Base-by-base conservation (phyloP, 1,140 invertebrate genomes). In the Aricia agestis region DNA sequence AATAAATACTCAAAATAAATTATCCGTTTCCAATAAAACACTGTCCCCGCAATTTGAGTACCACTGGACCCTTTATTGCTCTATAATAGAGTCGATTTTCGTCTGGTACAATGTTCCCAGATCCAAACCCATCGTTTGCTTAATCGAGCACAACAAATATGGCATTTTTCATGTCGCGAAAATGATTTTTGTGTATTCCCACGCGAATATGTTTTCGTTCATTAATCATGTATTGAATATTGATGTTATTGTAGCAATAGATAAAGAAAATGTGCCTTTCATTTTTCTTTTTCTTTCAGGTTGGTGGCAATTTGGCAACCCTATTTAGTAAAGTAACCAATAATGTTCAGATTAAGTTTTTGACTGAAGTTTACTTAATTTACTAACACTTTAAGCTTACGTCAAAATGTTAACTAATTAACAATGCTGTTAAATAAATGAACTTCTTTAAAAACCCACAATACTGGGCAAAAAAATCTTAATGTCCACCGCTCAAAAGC, bases 1-100 rank as follows among this genome's bases (percentile, higher is more conserved):
- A 84, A 89, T 87, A 90, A 90, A 88, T 88, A 89, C 84, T 82
- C 78, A 74, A 86, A 88, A 91, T 89, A 91, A 89, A 89, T 91
- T 89, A 88, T 89, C 84, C 81, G 83, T 87, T 89, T 85, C 84
- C 87, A 89, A 91, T 91, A 91, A 90, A 90, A 88, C 76, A 86
- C 79, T 80, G 82, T 80, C 76, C 81, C 80, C 72, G 77, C 78
- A 15, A 52, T 52, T 52, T 11, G 45, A 15, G 9, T 52, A 52
- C 13, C 11, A 52, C 13, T 52, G 11, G 9, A 52, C 45, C 45
- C 2, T 11, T 42, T 9, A 52, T 1, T 4, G 13, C 45, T 15
- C 2, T 4, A 1, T 1, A 15, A 52, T 52, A 52, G 9, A 52
- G 45, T 52, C 13, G 9, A 52, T 1, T 52, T 52, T 52, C 45